Evolutionary conservation across 1,140 invertebrate species (phyloP), one percentile per base, ranked within the genome.

Genomic region (Lordiphosa stackelbergi): DNA sequence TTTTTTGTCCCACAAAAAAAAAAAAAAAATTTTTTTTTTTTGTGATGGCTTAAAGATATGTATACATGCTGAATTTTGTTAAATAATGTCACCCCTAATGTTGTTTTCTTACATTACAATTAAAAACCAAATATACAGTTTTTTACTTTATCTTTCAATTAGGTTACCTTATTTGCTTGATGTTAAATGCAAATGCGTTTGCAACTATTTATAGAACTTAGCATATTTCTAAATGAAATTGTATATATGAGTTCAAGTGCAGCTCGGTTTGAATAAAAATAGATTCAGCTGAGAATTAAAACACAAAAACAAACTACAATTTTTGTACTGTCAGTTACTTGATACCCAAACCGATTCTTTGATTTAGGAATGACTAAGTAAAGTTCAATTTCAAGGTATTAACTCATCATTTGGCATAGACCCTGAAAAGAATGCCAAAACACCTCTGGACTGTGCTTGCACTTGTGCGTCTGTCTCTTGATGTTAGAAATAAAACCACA

Each of bases 241-340:
- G 40, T 63, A 78, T 72, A 63, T 72, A 59, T 52, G 54, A 73
- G 74, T 75, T 78, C 74, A 78, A 78, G 74, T 75, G 70, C 65
- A 78, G 51, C 19, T 69, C 55, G 56, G 57, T 66, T 66, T 62
- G 45, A 38, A 45, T 10, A 41, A 49, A 34, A 46, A 42, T 36
- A 49, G 37, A 19, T 28, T 28, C 48, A 31, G 40, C 40, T 51
- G 47, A 49, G 38, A 63, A 63, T 48, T n/a, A 46, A 22, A 45
- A 45, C 10, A 40, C 11, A 11, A 13, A 13, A 11, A 12, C 24
- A 28, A 34, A 34, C 13, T 31, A 13, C 7, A 22, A 34, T n/a
- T n/a, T n/a, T n/a, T n/a, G 13, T 8, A 7, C 7, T 51, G 19
- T 2, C 10, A 31, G 61, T 48, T 13, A 66, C 11, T 22, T 24